These are phyloP conservation scores for Elgaria multicarinata DNA, from an alignment of 2,113 vertebrate genomes.

Conservation along the genomic window DNA sequence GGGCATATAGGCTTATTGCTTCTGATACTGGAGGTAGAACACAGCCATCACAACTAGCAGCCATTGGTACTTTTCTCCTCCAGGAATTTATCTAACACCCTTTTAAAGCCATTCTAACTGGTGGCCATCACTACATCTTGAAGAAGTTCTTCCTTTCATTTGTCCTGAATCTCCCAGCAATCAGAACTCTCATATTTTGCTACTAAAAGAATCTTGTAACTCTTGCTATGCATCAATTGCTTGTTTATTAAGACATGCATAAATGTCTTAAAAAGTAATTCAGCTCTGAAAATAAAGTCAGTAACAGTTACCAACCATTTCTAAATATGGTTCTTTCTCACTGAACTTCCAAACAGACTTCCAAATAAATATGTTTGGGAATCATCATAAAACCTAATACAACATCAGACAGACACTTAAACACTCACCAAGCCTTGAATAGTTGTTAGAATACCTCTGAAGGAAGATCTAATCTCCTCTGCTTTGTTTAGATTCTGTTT, in stretches of 20 bases:
- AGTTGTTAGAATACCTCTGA: background rate
- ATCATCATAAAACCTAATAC: background rate
- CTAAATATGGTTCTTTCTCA: background rate
- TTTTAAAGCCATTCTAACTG: no score
- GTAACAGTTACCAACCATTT: background rate
- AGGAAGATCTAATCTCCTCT: background rate
- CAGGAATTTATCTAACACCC: no score
- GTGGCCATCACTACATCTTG: no score
- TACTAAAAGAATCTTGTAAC: background rate
- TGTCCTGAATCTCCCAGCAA: no score
- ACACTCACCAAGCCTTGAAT: background rate
- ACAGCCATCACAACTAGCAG: no score
- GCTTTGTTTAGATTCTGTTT: accelerated
- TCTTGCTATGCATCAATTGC: background rate
- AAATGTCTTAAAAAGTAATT: background rate
- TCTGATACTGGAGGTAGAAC: no score
- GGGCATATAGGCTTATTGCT: no score
- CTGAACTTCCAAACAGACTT: background rate
- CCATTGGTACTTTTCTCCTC: no score
- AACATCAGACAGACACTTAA: background rate
- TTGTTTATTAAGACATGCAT: background rate
- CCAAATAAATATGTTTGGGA: background rate
- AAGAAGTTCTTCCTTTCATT: no score
- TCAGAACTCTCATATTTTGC: background rate
- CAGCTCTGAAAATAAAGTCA: background rate